These are phyloP conservation scores for Drosophila azteca DNA, from an alignment of 1,140 invertebrate genomes.

Conservation along the genomic window DNA sequence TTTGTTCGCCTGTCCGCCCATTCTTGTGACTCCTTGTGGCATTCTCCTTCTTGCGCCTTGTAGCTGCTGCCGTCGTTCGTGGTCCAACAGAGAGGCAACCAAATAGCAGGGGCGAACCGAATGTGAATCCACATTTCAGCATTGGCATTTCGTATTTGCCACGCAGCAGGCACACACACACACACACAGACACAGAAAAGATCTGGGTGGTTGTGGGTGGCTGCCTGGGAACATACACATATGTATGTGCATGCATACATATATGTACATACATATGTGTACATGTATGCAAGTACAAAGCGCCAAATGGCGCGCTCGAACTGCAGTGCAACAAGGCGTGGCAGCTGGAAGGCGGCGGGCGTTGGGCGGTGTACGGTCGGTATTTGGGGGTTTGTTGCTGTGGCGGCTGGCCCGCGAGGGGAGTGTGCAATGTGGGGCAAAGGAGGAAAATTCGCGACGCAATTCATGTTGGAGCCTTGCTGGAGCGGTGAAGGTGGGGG, in stretches of 20 bases:
- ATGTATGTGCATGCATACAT: no score
- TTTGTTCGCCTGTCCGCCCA: no score
- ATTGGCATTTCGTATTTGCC: constrained; percentile 43
- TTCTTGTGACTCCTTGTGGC: no score
- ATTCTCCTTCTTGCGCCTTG: no score
- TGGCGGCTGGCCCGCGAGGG: no score
- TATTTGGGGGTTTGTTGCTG: no score
- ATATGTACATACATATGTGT: no score
- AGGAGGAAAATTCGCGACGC: constrained; percentile 53
- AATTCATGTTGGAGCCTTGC: constrained; percentile 43
- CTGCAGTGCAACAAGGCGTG: constrained; percentile 68
- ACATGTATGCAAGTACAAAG: constrained; percentile 40
- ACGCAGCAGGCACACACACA: constrained; percentile 1
- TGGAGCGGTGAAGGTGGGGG: neutral
- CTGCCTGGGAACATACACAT: no score
- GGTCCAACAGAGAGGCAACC: neutral
- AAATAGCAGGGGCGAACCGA: constrained; percentile 11
- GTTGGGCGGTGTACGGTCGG: no score
- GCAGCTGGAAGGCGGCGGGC: constrained; percentile 10
- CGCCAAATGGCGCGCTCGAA: constrained; percentile 63
- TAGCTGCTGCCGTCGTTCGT: no score
- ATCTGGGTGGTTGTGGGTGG: neutral
- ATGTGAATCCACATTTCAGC: constrained; percentile 43
- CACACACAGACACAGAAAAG: neutral
- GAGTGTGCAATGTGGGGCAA: constrained; percentile 15